Conservation (phyloP, 2,888 invertebrate species). For the Anodontia alba region DNA sequence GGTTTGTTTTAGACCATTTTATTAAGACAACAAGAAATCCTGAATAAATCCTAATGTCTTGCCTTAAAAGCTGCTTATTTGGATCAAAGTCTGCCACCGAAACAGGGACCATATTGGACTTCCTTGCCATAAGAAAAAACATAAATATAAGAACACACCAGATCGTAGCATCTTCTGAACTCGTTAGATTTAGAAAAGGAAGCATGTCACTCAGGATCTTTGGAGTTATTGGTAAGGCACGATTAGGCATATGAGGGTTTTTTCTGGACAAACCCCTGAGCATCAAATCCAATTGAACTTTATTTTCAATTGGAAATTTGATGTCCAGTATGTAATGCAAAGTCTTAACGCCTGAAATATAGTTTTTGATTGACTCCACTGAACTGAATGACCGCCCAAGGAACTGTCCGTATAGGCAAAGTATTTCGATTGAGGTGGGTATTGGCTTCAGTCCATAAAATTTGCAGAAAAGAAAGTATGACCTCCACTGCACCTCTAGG, state of each 20-base stretch:
- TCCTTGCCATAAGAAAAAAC: too few species aligned
- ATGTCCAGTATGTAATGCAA: not conserved
- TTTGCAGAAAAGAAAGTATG: too few species aligned
- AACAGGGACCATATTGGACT: not conserved
- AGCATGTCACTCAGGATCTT: not conserved
- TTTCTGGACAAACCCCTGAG: not conserved
- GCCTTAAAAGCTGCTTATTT: not conserved
- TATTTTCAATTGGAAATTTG: not conserved
- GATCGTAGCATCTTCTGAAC: not conserved
- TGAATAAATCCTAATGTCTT: not conserved
- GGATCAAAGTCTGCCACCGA: not conserved
- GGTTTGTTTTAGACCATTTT: not conserved
- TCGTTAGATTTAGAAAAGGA: not conserved
- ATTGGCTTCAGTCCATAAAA: not conserved
- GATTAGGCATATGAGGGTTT: not conserved
- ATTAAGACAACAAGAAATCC: not conserved
- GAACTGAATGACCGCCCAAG: too few species aligned
- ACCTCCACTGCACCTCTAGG: not conserved
- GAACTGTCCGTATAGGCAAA: not conserved
- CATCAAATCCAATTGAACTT: not conserved
- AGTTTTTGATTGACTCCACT: not conserved
- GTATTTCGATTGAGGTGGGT: not conserved
- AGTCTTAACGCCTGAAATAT: not conserved
- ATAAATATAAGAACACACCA: too few species aligned
- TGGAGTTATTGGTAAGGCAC: not conserved